phyloP scores from a whole-genome alignment of 2,113 vertebrate genomes.

The Genyomyrus donnyi region DNA sequence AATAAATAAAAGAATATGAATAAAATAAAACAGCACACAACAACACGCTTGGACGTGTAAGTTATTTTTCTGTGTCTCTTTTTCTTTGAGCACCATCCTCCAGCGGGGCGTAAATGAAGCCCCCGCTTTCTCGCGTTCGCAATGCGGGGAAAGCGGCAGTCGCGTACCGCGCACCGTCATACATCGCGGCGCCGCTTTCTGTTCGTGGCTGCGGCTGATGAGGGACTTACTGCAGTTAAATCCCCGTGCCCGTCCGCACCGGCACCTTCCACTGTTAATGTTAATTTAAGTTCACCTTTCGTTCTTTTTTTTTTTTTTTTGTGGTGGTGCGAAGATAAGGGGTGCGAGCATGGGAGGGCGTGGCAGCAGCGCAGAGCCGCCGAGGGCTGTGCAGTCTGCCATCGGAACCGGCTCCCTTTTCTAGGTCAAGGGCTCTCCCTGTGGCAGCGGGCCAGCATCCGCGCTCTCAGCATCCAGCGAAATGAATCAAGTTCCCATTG shows the following conservation, averaged over 20 bases:
- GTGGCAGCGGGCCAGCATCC: conserved; percentile 57
- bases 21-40: neutral
- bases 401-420: conserved; percentile 48
- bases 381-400: conserved; percentile 29
- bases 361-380: neutral
- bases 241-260: neutral
- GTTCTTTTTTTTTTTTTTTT: neutral
- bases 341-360: neutral
- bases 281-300: neutral
- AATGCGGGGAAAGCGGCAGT: neutral
- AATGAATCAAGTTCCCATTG: conserved; percentile 66
- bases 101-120: neutral
- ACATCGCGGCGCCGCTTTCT: neutral
- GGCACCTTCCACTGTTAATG: neutral
- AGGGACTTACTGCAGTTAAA: neutral
- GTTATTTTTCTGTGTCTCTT: neutral
- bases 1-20: neutral
- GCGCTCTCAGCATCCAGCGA: conserved; percentile 58
- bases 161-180: neutral
- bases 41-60: neutral
- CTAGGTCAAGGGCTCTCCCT: conserved; percentile 68
- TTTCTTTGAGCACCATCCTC: neutral
- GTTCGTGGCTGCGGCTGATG: neutral
- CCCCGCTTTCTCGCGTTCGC: neutral
- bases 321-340: neutral